These are phyloP conservation scores for Lithophane semibrunnea DNA, from an alignment of 2,888 invertebrate species.

Conservation along the genomic window DNA sequence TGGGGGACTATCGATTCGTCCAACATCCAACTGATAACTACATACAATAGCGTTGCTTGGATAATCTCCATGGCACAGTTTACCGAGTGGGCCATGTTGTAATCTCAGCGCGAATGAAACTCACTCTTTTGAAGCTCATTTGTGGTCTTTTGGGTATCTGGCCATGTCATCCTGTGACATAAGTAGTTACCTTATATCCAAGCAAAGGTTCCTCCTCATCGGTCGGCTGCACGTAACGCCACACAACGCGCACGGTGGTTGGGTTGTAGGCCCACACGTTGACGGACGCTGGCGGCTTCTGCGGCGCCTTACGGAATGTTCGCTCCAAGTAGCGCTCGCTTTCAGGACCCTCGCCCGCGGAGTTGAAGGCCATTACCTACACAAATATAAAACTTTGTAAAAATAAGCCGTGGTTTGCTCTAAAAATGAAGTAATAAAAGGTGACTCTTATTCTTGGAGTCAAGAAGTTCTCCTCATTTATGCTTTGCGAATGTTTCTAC, in stretches of 20 bases:
- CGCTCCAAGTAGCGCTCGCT: conserved; percentile 97
- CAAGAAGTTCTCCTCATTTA: not conserved
- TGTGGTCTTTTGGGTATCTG: not conserved
- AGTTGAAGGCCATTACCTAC: conserved; percentile 97
- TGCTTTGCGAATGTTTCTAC: not conserved
- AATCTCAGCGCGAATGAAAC: too few relatives aligned
- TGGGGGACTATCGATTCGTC: too few relatives aligned
- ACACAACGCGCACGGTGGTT: conserved; percentile 96
- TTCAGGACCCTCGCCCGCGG: conserved; percentile 98
- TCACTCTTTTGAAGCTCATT: too few relatives aligned
- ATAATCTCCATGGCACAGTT: not conserved
- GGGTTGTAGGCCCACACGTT: conserved; percentile 95
- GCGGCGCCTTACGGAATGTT: conserved; percentile 97
- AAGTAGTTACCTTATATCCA: conserved; percentile 95
- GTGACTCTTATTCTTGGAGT: not conserved
- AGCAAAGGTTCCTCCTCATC: conserved; percentile 97
- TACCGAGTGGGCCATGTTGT: not conserved
- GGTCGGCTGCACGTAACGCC: conserved; percentile 98
- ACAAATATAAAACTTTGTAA: not conserved
- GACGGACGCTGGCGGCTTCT: conserved; percentile 98
- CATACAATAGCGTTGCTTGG: not conserved
- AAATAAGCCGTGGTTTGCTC: not conserved
- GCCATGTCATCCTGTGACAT: not conserved
- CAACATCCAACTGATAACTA: not conserved
- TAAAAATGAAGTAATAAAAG: not conserved